phyloP scores from a whole-genome alignment of 1,140 invertebrate genomes.

The Cyphomyrmex costatus region DNA sequence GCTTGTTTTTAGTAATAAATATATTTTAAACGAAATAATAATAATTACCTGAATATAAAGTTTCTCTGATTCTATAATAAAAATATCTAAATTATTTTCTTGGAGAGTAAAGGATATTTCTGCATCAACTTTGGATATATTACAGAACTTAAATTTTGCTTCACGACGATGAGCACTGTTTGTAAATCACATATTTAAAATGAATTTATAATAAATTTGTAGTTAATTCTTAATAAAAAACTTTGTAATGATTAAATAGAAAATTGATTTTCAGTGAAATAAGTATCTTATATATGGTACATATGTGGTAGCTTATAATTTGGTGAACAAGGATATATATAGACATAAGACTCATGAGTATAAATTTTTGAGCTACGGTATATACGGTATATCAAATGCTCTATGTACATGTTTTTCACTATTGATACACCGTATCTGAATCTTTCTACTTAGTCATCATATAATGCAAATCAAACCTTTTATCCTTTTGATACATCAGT shows the following conservation, averaged over 20 bases:
- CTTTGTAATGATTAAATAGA: too few relatives aligned
- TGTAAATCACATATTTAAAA: conserved; percentile 9
- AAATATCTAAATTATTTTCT: conserved; percentile 63
- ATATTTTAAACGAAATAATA: neutral
- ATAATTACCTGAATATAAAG: conserved; percentile 69
- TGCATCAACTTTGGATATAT: conserved; percentile 75
- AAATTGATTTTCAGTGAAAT: too few relatives aligned
- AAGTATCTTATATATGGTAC: too few relatives aligned
- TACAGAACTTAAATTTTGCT: conserved; percentile 75
- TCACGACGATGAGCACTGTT: conserved; percentile 70
- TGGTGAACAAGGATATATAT: too few relatives aligned
- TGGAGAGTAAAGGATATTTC: conserved; percentile 68
- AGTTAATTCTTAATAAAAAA: too few relatives aligned
- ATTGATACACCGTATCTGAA: too few relatives aligned
- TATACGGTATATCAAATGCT: too few relatives aligned
- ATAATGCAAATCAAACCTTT: conserved; percentile 65
- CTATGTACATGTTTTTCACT: too few relatives aligned
- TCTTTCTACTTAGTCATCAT: neutral
- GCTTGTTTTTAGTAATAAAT: neutral
- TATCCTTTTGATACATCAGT: conserved; percentile 66
- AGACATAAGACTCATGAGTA: too few relatives aligned
- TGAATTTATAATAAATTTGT: neutral
- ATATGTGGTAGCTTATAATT: too few relatives aligned
- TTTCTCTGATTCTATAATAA: conserved; percentile 65
- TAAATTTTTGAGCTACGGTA: too few relatives aligned